Conservation (phyloP, 2,888 invertebrate genomes). For the Galerucella calmariensis region DNA sequence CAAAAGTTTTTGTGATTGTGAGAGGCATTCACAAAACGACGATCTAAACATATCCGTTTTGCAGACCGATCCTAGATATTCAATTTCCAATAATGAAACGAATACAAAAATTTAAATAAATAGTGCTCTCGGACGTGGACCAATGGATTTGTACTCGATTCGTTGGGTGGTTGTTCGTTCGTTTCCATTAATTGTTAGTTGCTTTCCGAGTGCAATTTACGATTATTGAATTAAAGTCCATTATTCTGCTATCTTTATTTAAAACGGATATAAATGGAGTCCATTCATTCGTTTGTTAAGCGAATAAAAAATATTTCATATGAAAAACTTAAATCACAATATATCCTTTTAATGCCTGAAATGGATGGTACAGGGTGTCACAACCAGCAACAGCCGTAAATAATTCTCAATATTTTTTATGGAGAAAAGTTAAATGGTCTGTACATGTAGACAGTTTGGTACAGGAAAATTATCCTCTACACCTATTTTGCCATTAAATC, state of each 20-base stretch:
- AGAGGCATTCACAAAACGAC: slow-evolving; percentile 52
- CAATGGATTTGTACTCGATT: slow-evolving; percentile 49
- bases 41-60: slow-evolving; percentile 60
- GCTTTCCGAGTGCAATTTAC: slow-evolving; percentile 31
- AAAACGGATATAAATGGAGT: slow-evolving; percentile 48
- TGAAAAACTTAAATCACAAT: background rate
- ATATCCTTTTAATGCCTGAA: background rate
- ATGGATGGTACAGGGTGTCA: background rate
- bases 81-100: slow-evolving; percentile 44
- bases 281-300: background rate
- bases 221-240: slow-evolving; percentile 28
- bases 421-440: too few species aligned
- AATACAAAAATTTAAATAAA: slow-evolving; percentile 55
- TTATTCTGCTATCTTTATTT: slow-evolving; percentile 32
- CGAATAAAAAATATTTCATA: slow-evolving; percentile 8
- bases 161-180: slow-evolving; percentile 47
- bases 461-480: too few species aligned
- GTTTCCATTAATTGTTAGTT: slow-evolving; percentile 39
- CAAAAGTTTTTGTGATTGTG: slow-evolving; percentile 55
- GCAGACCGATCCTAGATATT: slow-evolving; percentile 57
- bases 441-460: too few species aligned
- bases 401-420: background rate
- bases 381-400: background rate
- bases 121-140: slow-evolving; percentile 54
- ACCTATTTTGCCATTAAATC: too few species aligned